Percentiles rank a stretch among this genome's conserved stretches.
These are phyloP conservation scores for Phrynosoma blainvillii DNA, from an alignment of 2,113 vertebrate genomes.

Conservation along the genomic window DNA sequence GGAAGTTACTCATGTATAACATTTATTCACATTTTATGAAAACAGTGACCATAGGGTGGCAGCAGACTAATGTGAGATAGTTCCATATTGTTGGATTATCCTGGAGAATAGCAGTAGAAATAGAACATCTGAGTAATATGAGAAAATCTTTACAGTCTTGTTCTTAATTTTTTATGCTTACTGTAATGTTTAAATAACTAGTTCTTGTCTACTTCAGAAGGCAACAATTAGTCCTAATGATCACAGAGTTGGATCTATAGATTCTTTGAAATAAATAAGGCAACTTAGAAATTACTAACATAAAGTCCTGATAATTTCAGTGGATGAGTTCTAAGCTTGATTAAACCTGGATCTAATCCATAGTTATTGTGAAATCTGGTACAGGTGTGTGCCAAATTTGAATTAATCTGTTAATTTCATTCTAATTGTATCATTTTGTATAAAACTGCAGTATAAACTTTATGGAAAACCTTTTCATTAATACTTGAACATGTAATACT, in stretches of 20 bases:
- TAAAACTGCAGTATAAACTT: background rate
- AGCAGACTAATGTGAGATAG: conserved; percentile 52
- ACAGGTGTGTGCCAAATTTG: background rate
- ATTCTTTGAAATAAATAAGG: background rate
- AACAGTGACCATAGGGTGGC: conserved; percentile 58
- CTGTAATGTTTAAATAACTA: background rate
- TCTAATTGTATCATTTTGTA: background rate
- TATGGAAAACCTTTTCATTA: background rate
- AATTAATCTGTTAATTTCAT: background rate
- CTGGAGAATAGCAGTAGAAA: background rate
- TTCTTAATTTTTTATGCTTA: background rate
- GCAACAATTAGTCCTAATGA: background rate
- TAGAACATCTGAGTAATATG: background rate
- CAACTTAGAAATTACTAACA: background rate
- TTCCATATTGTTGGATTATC: background rate
- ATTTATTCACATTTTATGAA: conserved; percentile 13
- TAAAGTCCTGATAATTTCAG: background rate
- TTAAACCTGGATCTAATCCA: background rate
- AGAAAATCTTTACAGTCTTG: background rate
- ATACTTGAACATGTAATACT: background rate
- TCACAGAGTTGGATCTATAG: background rate
- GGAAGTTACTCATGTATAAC: background rate
- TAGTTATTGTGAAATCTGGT: background rate
- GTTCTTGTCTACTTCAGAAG: background rate
- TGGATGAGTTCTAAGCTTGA: background rate